A percentile compares a stretch with the other conserved stretches of the same genome.
Conservation (phyloP, 2,797 vertebrate species). For the Bovichtus diacanthus region DNA sequence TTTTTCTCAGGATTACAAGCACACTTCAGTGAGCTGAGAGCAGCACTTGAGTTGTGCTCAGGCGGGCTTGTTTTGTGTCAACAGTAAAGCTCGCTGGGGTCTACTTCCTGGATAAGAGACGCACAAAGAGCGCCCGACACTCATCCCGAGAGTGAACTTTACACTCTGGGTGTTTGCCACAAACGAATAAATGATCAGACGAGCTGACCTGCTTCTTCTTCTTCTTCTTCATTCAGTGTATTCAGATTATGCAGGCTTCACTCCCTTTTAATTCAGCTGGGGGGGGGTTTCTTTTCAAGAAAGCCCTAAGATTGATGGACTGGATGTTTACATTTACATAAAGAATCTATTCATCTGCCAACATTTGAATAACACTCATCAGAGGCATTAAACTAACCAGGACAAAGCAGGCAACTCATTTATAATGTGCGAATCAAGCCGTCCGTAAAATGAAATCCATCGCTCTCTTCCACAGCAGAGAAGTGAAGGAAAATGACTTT, state of each 20-base stretch:
- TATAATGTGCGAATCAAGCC: not conserved
- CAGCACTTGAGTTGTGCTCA: conserved; percentile 36
- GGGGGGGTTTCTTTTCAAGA: not conserved
- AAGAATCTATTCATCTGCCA: not conserved
- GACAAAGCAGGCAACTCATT: not conserved
- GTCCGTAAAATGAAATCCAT: no score
- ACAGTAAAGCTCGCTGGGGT: conserved; percentile 21
- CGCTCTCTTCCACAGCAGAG: no score
- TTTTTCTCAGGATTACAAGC: conserved; percentile 43
- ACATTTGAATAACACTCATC: not conserved
- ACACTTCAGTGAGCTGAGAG: conserved; percentile 50
- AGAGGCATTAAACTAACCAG: not conserved
- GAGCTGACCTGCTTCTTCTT: not conserved
- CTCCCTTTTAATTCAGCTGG: not conserved
- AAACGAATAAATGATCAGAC: not conserved
- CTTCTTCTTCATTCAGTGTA: not conserved
- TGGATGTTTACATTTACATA: conserved; percentile 6
- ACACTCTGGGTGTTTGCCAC: conserved; percentile 27
- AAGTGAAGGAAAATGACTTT: no score
- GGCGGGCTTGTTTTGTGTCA: conserved; percentile 47
- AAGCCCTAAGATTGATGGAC: not conserved
- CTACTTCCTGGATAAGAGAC: conserved; percentile 28
- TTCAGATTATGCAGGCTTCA: conserved; percentile 3
- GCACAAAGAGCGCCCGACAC: conserved; percentile 40
- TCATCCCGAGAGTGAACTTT: conserved; percentile 58